Evolutionary conservation across 1,140 invertebrate genomes (phyloP), one percentile per base, ranked within the genome.

Genomic region (Ganaspis sp.): DNA sequence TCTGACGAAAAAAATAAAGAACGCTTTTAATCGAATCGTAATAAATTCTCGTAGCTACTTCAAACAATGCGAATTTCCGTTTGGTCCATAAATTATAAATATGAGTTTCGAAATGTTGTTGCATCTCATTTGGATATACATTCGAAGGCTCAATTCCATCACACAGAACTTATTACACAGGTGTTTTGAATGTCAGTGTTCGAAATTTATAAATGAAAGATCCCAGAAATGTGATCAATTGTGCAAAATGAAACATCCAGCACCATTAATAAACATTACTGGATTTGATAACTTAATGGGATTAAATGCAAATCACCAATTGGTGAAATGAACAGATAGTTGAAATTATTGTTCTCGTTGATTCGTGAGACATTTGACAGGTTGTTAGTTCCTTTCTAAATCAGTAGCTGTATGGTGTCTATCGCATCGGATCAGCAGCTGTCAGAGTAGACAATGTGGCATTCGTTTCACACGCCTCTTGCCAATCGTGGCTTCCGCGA

Each of bases 341-440:
- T 72, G 64, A 37, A 79, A 73, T 72, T 69, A 79, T 76, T 45
- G 71, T 34, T 23, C n/a, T 49, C 69, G 42, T 58, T 77, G 23
- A 29, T 74, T 69, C 34, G 40, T 42, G 78, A 76, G 83, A 85
- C 77, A 69, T 83, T 87, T 83, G 84, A 87, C 83, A 85, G 85
- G 76, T 83, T 84, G 84, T 85, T 84, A 86, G 77, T 70, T 83
- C 74, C 77, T 85, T 81, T 78, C 74, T 71, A 74, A 70, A 78
- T 42, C 21, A 75, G 72, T 73, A 75, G 75, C 70, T 78, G 74
- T 58, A 81, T 64, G 72, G 69, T 82, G 83, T 83, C 82, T 78
- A 78, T 79, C 80, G 45, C 42, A 49, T n/a, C 17, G 76, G 70
- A 76, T 80, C 75, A 74, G 75, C 79, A 77, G 72, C 80, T 84